These are phyloP conservation scores for Thelaira solivaga DNA, from an alignment of 2,888 invertebrate genomes.

Conservation along the genomic window DNA sequence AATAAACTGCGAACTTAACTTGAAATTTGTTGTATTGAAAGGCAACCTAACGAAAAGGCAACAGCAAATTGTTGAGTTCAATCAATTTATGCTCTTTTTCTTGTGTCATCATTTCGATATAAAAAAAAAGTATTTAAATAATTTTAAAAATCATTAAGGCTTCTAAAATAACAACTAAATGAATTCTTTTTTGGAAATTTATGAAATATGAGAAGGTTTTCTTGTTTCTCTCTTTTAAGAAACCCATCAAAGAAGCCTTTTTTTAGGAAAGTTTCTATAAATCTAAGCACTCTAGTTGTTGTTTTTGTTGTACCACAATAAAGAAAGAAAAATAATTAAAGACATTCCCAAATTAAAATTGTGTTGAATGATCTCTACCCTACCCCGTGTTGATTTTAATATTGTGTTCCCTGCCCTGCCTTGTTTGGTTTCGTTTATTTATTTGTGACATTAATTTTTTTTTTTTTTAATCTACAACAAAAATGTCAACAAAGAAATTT, in stretches of 20 bases:
- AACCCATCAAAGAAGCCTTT: slow-evolving; percentile 57
- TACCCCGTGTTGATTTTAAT: slow-evolving; percentile 32
- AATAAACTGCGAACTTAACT: slow-evolving; percentile 10
- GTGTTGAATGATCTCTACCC: slow-evolving; percentile 13
- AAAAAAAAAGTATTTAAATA: slow-evolving; percentile 4
- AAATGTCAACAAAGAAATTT: slow-evolving; percentile 49
- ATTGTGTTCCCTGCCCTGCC: not conserved
- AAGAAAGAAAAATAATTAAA: slow-evolving; percentile 25
- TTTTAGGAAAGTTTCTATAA: too few species aligned
- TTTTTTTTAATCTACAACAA: not conserved
- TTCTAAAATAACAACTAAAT: too few species aligned
- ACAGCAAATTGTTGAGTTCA: slow-evolving; percentile 38
- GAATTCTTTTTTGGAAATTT: too few species aligned
- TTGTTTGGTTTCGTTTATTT: not conserved
- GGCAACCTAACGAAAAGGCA: slow-evolving; percentile 42
- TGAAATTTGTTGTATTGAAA: slow-evolving; percentile 49
- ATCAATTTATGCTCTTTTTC: not conserved
- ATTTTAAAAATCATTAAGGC: slow-evolving; percentile 9
- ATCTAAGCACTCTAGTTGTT: too few species aligned
- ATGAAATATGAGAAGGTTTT: too few species aligned
- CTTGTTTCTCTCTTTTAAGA: too few species aligned
- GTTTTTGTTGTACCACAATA: too few species aligned
- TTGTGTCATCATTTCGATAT: not conserved
- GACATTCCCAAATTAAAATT: slow-evolving; percentile 8
- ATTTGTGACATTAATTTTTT: not conserved